Evolutionary conservation across 2,113 vertebrate genomes (phyloP).

Genomic region (Mystacornis crossleyi): DNA sequence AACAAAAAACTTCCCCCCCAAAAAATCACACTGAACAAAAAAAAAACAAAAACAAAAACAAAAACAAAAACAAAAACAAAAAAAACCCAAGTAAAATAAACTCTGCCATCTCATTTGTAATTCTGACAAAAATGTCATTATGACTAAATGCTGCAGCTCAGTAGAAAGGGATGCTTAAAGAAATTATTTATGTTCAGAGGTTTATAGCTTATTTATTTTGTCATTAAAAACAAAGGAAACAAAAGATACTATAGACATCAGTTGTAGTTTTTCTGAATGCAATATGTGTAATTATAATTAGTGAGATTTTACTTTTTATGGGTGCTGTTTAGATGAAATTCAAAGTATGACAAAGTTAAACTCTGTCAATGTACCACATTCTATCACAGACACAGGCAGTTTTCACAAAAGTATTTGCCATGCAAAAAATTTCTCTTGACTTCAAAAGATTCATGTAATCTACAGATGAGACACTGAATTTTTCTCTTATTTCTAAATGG

Average conservation of each 20-base stretch:
- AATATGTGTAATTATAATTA: constrained; percentile 44
- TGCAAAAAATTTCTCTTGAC: neutral
- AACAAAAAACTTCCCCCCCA: fast-evolving
- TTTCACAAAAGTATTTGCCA: neutral
- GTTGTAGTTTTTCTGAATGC: constrained; percentile 31
- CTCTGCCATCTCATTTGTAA: neutral
- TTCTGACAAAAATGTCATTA: neutral
- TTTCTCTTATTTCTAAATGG: neutral
- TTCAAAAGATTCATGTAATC: neutral
- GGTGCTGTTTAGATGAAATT: constrained; percentile 31
- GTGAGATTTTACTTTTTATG: neutral
- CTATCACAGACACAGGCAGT: neutral
- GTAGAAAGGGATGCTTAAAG: neutral
- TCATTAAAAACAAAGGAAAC: constrained; percentile 1
- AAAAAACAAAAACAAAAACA: no score
- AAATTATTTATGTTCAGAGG: neutral
- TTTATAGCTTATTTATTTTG: constrained; percentile 41
- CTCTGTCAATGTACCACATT: neutral
- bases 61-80: no score
- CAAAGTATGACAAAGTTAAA: neutral
- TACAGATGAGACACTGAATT: neutral
- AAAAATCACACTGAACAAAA: neutral
- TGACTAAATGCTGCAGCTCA: constrained; percentile 1
- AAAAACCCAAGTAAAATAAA: neutral
- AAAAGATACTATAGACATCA: neutral